phyloP scores from a whole-genome alignment of 2,113 vertebrate genomes.

The Paradoxurus hermaphroditus region DNA sequence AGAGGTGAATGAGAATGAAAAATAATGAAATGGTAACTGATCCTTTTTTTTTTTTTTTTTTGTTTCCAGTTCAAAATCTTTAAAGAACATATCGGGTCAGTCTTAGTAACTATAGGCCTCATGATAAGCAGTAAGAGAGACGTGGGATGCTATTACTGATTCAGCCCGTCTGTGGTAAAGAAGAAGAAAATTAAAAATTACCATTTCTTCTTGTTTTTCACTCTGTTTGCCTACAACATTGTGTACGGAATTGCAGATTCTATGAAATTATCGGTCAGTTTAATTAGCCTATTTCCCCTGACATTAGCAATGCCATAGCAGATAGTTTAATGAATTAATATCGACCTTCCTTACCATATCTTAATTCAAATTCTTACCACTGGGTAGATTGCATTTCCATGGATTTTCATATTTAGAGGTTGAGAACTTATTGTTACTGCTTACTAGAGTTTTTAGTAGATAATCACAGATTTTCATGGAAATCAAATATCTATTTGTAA shows the following conservation, averaged over 20 bases:
- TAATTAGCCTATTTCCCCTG: background rate
- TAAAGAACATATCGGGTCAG: background rate
- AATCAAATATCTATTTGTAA: background rate
- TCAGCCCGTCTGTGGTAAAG: background rate
- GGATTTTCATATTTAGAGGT: background rate
- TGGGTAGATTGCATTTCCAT: background rate
- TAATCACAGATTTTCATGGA: background rate
- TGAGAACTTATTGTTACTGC: background rate
- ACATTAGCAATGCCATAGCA: background rate
- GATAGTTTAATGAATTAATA: constrained; percentile 5
- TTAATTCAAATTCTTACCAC: background rate
- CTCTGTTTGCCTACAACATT: background rate
- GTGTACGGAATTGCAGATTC: background rate
- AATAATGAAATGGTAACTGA: constrained; percentile 66
- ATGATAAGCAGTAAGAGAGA: background rate
- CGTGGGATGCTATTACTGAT: background rate
- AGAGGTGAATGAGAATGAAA: constrained; percentile 67
- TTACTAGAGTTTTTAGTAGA: background rate
- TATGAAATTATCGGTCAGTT: background rate
- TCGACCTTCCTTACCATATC: background rate
- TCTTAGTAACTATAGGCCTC: background rate
- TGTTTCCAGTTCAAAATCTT: constrained; percentile 35
- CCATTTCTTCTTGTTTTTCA: background rate
- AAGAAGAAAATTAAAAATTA: background rate
- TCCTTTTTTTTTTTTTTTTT: constrained; percentile 38